Percentiles rank a stretch among this genome's conserved stretches.
Conservation (phyloP, 1,140 invertebrate species). For the Nephila pilipes region DNA sequence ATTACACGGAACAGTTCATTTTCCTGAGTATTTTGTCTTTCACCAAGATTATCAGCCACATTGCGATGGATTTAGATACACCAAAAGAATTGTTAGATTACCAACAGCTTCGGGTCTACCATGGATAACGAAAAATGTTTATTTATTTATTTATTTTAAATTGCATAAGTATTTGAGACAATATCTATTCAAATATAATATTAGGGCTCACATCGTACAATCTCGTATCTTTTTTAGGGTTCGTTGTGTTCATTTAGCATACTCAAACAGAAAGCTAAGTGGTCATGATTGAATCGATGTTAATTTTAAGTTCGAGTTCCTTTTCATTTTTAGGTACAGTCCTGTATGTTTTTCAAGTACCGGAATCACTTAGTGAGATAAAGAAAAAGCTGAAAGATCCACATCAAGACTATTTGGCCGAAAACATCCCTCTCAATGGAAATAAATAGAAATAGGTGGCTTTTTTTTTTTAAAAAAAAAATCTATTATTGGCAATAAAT, state of each 20-base stretch:
- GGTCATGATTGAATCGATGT: not conserved
- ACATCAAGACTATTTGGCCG: not conserved
- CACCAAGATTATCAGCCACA: not conserved
- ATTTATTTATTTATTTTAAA: too few species aligned
- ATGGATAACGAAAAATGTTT: not conserved
- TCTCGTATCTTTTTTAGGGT: not conserved
- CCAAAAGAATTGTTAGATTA: not conserved
- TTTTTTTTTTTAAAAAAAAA: too few species aligned
- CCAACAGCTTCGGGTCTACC: not conserved
- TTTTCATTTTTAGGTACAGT: not conserved
- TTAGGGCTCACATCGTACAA: not conserved
- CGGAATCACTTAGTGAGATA: not conserved
- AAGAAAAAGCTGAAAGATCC: not conserved
- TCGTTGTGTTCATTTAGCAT: not conserved
- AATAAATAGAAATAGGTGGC: not conserved
- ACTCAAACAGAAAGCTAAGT: not conserved
- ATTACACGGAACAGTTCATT: not conserved
- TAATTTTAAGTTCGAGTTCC: not conserved
- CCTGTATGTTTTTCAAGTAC: not conserved
- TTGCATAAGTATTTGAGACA: not conserved
- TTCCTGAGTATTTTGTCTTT: not conserved
- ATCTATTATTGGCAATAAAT: not conserved
- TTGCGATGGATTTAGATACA: not conserved
- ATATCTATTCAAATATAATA: not conserved
- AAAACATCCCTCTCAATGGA: not conserved